These are phyloP conservation scores for Melanotaenia duboulayi DNA, from an alignment of 2,113 vertebrate species.

Conservation along the genomic window DNA sequence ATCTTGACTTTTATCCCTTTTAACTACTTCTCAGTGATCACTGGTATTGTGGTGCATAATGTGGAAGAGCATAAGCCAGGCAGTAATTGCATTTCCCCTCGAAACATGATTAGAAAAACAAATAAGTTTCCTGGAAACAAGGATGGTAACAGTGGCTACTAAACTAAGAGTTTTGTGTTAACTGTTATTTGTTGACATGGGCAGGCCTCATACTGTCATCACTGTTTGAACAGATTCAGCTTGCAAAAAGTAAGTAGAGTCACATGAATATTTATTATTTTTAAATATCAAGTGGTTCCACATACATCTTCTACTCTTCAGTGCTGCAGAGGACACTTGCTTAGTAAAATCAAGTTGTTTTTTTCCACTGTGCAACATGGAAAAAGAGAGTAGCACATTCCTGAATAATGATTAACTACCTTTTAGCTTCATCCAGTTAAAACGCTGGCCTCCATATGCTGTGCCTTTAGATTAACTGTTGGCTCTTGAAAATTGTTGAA, in stretches of 20 bases:
- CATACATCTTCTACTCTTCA: slow-evolving; percentile 17
- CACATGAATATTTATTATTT: slow-evolving; percentile 11
- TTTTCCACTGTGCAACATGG: slow-evolving; percentile 21
- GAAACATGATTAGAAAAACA: slow-evolving; percentile 23
- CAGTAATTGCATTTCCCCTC: slow-evolving; percentile 12
- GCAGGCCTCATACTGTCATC: neutral
- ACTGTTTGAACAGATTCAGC: neutral
- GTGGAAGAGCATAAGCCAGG: slow-evolving; percentile 1
- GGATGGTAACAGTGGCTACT: neutral
- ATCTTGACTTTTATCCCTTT: neutral
- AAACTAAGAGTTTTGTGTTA: neutral
- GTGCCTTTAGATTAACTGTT: slow-evolving; percentile 20
- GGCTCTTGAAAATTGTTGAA: slow-evolving; percentile 40
- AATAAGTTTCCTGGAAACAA: neutral
- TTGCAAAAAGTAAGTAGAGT: slow-evolving; percentile 23
- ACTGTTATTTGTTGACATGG: neutral
- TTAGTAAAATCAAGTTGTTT: neutral
- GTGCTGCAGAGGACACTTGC: neutral
- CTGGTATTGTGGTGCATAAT: neutral
- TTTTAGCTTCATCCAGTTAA: slow-evolving; percentile 10
- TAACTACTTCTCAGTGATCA: neutral
- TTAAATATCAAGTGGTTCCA: neutral
- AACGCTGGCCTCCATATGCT: neutral
- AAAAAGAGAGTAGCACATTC: slow-evolving; percentile 45
- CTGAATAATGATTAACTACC: slow-evolving; percentile 55